Conservation (phyloP, 2,113 vertebrate genomes). For the Nycticebus coucang region DNA sequence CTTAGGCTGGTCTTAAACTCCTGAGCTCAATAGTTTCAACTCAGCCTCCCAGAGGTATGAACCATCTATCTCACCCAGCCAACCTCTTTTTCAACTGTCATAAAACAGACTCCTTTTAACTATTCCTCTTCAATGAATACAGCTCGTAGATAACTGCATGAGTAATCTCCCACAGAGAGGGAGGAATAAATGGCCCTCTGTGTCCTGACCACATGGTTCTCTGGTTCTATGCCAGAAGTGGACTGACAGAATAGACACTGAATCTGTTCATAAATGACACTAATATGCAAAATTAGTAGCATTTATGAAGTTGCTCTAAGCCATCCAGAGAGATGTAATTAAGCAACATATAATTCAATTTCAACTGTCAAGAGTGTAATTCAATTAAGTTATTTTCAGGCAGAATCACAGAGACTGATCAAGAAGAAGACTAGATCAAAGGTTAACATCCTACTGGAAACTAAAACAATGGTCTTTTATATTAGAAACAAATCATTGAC, state of each 20-base stretch:
- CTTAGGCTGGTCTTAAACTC: too few relatives aligned
- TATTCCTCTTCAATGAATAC: neutral
- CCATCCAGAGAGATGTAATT: constrained; percentile 26
- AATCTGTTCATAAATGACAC: constrained; percentile 35
- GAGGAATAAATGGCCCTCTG: constrained; percentile 24
- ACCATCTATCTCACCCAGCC: too few relatives aligned
- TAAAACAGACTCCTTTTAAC: constrained; percentile 34
- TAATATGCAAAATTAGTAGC: neutral
- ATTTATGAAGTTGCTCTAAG: neutral
- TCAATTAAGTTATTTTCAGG: constrained; percentile 50
- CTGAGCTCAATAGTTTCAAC: too few relatives aligned
- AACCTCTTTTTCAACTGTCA: constrained; percentile 10
- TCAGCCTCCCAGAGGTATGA: too few relatives aligned
- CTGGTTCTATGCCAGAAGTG: neutral
- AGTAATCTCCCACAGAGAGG: neutral
- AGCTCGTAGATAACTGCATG: constrained; percentile 3
- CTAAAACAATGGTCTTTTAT: constrained; percentile 38
- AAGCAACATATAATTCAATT: constrained; percentile 20
- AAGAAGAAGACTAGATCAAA: constrained; percentile 38
- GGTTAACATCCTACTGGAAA: constrained; percentile 9
- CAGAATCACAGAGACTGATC: constrained; percentile 13
- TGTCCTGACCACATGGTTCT: neutral
- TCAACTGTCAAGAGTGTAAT: constrained; percentile 40
- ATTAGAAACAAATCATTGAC: constrained; percentile 46
- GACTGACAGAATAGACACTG: neutral